A percentile compares a stretch with the other conserved stretches of the same genome.
phyloP scores from a whole-genome alignment of 2,113 vertebrate genomes.

The Channa argus region DNA sequence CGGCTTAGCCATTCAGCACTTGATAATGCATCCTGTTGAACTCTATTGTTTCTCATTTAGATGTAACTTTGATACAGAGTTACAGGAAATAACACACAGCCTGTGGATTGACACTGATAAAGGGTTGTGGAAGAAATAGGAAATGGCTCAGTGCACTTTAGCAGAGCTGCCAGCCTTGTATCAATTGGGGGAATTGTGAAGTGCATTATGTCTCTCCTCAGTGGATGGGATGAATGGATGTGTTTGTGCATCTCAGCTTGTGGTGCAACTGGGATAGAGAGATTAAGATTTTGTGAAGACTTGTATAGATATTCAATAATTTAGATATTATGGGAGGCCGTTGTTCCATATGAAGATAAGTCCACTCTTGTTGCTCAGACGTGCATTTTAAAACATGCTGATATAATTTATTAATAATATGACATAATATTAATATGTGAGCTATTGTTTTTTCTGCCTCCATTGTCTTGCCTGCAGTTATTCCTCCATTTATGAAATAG shows the following conservation, averaged over 20 bases:
- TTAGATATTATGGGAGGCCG: no score
- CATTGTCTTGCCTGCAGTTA: no score
- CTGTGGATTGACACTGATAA: conserved; percentile 38
- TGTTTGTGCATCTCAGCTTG: conserved; percentile 51
- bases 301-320: not conserved
- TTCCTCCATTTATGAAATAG: no score
- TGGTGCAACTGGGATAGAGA: conserved; percentile 22
- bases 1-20: conserved; percentile 62
- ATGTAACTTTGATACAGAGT: conserved; percentile 37
- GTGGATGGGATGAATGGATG: conserved; percentile 62
- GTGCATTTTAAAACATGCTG: no score
- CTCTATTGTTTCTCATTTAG: conserved; percentile 63
- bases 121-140: conserved; percentile 25
- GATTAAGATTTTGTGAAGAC: conserved; percentile 24
- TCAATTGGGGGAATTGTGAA: conserved; percentile 71
- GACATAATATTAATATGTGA: no score
- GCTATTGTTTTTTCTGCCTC: no score
- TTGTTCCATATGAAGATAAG: no score
- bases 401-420: no score
- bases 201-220: conserved; percentile 55
- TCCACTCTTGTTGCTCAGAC: no score
- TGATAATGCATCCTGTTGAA: conserved; percentile 57
- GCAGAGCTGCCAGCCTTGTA: conserved; percentile 43
- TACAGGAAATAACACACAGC: conserved; percentile 33
- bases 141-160: conserved; percentile 50